phyloP scores from a whole-genome alignment of 64 coral and sea anemone species.

The Exaiptasia diaphana region DNA sequence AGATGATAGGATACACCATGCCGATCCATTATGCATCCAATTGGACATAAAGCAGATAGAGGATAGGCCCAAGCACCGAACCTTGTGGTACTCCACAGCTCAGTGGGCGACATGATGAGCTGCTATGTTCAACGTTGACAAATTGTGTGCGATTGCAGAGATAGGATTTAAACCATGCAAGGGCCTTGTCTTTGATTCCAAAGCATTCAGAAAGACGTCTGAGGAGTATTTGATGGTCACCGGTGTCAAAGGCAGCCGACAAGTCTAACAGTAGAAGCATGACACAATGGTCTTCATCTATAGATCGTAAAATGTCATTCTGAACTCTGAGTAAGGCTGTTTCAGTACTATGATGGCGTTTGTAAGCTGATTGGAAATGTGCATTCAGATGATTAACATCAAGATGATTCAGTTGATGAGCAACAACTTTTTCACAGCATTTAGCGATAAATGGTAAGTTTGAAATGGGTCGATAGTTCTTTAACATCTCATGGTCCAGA shows the following conservation, averaged over 20 bases:
- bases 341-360: conserved; percentile 21
- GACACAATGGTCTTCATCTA: conserved; percentile 1
- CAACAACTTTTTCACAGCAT: neutral
- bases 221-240: neutral
- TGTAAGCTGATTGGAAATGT: conserved; percentile 20
- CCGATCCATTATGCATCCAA: conserved; percentile 10
- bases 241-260: conserved; percentile 29
- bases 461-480: conserved; percentile 15
- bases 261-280: neutral
- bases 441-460: conserved; percentile 3
- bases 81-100: conserved; percentile 11
- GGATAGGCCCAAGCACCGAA: conserved; percentile 21
- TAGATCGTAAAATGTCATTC: neutral
- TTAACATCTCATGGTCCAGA: conserved; percentile 7
- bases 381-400: conserved; percentile 14
- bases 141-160: neutral
- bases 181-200: conserved; percentile 5
- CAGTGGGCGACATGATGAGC: neutral
- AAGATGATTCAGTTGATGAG: neutral
- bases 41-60: neutral
- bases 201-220: neutral
- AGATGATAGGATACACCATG: conserved; percentile 22
- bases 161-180: conserved; percentile 11
- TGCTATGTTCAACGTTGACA: neutral
- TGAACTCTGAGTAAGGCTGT: conserved; percentile 26